Percentiles rank a stretch among this genome's conserved stretches.
Conservation (phyloP, 2,797 vertebrate species). For the Sphaeramia orbicularis region DNA sequence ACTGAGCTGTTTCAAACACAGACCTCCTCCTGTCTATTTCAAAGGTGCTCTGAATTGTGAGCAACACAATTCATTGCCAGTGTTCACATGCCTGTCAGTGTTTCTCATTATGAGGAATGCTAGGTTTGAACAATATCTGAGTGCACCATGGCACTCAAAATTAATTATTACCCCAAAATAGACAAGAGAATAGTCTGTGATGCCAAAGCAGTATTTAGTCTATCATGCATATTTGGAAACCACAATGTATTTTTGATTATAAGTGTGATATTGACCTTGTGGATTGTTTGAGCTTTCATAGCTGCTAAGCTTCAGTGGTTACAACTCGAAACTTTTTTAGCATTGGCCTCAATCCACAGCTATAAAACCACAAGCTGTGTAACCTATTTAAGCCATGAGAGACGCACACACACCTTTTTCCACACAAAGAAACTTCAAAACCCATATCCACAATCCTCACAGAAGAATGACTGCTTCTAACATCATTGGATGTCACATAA, state of each 20-base stretch:
- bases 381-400: constrained; percentile 21
- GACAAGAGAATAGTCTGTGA: neutral
- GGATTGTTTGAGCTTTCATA: constrained; percentile 18
- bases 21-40: too few species aligned
- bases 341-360: constrained; percentile 31
- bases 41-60: too few species aligned
- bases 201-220: too few species aligned
- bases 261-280: constrained; percentile 17
- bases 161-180: neutral
- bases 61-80: too few species aligned
- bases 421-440: constrained; percentile 7
- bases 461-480: neutral
- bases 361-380: constrained; percentile 24
- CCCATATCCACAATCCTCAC: neutral
- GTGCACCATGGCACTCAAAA: neutral
- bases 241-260: constrained; percentile 15
- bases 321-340: constrained; percentile 1
- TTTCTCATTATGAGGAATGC: too few species aligned
- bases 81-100: too few species aligned
- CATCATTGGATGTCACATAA: neutral
- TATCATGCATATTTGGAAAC: constrained; percentile 2
- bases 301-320: constrained; percentile 11
- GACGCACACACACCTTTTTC: constrained; percentile 18
- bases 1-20: too few species aligned
- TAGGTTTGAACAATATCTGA: neutral